Evolutionary conservation across 2,888 invertebrate genomes (phyloP), one percentile per base, ranked within the genome.

Genomic region (Ornithoptera alexandrae): DNA sequence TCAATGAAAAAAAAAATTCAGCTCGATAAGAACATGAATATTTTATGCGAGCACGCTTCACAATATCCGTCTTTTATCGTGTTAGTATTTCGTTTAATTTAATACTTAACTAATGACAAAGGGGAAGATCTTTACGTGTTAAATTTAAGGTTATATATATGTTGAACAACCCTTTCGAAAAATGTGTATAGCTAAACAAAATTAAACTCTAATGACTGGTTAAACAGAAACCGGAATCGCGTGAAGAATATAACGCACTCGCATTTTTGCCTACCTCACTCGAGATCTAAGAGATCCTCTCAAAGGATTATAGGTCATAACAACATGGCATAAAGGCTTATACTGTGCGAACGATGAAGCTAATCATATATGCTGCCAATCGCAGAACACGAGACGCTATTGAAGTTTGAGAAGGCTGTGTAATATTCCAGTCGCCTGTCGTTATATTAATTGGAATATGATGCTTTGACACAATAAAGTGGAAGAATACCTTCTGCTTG

Each of bases 391-490:
- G 67, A 70, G 63, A 67, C 67, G 57, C 58, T 62, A 67, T 70
- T 70, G 70, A 70, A 70, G 70, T 70, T 56, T 67, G 67, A 70
- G 66, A 70, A 63, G 67, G 63, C 62, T 56, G 70, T 60, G 70
- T 70, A 64, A 70, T 70, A 70, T 64, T 63, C 60, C 63, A 67
- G 59, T 61, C 70, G 62, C 59, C 36, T 67, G 62, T 65, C 58
- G 65, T 70, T 36, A 70, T 70, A 67, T 67, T 67, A 70, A 70
- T 70, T 67, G 64, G 70, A 70, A 70, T 63, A 67, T 39, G 70
- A 70, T 62, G 67, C 70, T 63, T 70, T 64, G 57, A 65, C 69
- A 66, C 66, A 65, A 62, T 69, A 69, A 69, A 69, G 50, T 46
- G 46, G 15, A 15, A 42, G 20, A n/a, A 68, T 58, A 59, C 46